A percentile compares a stretch with the other conserved stretches of the same genome.
These are phyloP conservation scores for Sabellastarte sp. DNA, from an alignment of 2,888 invertebrate genomes.

Conservation along the genomic window DNA sequence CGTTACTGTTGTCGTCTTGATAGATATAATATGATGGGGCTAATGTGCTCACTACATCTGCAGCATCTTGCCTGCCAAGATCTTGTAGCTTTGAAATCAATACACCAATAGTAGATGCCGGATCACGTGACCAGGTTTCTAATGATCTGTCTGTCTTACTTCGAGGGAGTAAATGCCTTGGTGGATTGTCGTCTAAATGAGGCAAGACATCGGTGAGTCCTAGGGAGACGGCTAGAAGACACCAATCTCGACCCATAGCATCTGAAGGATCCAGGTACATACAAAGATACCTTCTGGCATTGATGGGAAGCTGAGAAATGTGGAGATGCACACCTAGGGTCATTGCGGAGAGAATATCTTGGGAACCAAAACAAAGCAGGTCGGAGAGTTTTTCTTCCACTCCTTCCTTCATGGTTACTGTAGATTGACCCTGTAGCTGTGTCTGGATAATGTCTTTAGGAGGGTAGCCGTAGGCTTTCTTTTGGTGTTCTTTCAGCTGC, in stretches of 20 bases:
- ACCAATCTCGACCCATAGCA: constrained; percentile 65
- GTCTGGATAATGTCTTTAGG: constrained; percentile 58
- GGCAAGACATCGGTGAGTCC: constrained; percentile 64
- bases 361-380: constrained; percentile 62
- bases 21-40: constrained; percentile 55
- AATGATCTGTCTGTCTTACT: constrained; percentile 61
- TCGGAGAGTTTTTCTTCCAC: constrained; percentile 64
- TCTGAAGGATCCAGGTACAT: constrained; percentile 63
- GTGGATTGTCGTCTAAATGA: constrained; percentile 58
- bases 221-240: constrained; percentile 63
- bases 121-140: constrained; percentile 62
- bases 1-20: constrained; percentile 11
- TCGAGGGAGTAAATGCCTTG: constrained; percentile 40
- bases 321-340: constrained; percentile 66
- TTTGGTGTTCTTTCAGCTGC: constrained; percentile 22
- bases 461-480: constrained; percentile 43
- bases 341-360: constrained; percentile 60
- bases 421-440: constrained; percentile 54
- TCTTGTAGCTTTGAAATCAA: constrained; percentile 66
- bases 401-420: constrained; percentile 59
- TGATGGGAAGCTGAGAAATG: constrained; percentile 66
- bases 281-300: constrained; percentile 63
- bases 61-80: constrained; percentile 67
- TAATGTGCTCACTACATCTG: constrained; percentile 65
- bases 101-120: constrained; percentile 62